These are phyloP conservation scores for Nyctalus aviator DNA, from an alignment of 2,797 vertebrate species.

Conservation along the genomic window DNA sequence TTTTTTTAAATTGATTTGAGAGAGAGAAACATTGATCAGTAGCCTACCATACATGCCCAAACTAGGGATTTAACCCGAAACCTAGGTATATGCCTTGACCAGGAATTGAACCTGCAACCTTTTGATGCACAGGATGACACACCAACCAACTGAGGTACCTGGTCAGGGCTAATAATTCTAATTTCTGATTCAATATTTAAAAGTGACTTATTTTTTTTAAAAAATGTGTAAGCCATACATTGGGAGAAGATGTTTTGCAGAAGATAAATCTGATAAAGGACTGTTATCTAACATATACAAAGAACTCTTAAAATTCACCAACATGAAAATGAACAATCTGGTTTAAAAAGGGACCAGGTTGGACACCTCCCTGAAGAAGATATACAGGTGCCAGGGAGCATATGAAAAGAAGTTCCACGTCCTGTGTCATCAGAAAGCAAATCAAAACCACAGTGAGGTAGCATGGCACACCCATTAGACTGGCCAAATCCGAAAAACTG, in stretches of 20 bases:
- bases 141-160: too few relatives aligned
- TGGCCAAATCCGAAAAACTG: not conserved
- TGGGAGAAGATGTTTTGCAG: constrained; percentile 17
- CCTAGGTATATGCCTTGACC: too few relatives aligned
- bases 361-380: not conserved
- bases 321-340: not conserved
- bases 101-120: too few relatives aligned
- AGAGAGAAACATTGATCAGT: too few relatives aligned
- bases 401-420: not conserved
- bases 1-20: too few relatives aligned
- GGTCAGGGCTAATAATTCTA: not conserved
- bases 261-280: not conserved
- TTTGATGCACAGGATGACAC: too few relatives aligned
- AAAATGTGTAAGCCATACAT: not conserved
- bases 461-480: not conserved
- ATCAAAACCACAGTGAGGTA: not conserved
- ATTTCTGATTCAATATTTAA: constrained; percentile 41
- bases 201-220: not conserved
- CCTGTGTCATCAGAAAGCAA: not conserved
- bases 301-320: not conserved
- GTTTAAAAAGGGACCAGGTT: not conserved
- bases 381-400: not conserved
- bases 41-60: too few relatives aligned
- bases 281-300: not conserved
- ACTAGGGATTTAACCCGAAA: too few relatives aligned